phyloP scores from a whole-genome alignment of 2,888 invertebrate species.

The Hyalella azteca region DNA sequence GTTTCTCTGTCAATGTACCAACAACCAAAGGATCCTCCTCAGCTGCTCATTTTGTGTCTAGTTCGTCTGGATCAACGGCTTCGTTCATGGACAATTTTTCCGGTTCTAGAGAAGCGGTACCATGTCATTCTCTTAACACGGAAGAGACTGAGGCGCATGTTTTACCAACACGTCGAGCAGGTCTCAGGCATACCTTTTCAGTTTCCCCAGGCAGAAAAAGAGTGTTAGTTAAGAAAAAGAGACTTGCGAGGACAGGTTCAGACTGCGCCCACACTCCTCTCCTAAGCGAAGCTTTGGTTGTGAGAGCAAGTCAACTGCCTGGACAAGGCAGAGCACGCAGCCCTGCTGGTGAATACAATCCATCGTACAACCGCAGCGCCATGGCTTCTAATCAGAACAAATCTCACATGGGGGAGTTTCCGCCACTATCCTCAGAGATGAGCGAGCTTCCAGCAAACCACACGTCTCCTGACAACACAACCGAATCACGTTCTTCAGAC shows the following conservation, averaged over 20 bases:
- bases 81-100: not conserved
- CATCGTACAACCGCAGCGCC: not conserved
- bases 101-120: not conserved
- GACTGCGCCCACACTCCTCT: not conserved
- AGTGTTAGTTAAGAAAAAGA: not conserved
- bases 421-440: too few relatives aligned
- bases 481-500: too few relatives aligned
- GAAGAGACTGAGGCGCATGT: too few relatives aligned
- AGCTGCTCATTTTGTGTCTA: too few relatives aligned
- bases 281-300: not conserved
- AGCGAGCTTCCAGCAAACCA: too few relatives aligned
- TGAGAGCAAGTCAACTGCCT: not conserved
- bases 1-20: too few relatives aligned
- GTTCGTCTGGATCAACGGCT: not conserved
- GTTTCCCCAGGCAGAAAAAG: not conserved
- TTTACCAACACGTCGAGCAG: too few relatives aligned
- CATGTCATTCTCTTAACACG: too few relatives aligned
- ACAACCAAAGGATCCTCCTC: too few relatives aligned
- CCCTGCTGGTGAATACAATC: not conserved
- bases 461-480: too few relatives aligned
- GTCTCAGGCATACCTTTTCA: not conserved
- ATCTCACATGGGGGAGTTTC: not conserved
- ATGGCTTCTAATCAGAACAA: not conserved
- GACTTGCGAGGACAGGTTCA: not conserved
- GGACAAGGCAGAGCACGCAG: not conserved